Evolutionary conservation across 2,797 vertebrate genomes (phyloP), one percentile per base, ranked within the genome.

Genomic region (Pantherophis alleghaniensis): DNA sequence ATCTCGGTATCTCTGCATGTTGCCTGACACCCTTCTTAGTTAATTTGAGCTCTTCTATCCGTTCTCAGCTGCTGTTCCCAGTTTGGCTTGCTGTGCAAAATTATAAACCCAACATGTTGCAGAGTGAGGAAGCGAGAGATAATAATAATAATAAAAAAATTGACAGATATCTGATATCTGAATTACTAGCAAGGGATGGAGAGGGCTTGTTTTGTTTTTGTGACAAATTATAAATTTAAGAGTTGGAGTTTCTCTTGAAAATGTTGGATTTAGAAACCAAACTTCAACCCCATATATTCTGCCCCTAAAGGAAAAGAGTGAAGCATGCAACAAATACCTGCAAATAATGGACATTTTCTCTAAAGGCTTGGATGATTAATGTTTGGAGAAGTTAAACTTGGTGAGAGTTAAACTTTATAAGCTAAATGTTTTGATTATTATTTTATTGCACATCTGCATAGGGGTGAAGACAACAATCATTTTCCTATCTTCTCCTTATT

Each of bases 11-110:
- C 59, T 91, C 90, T 9, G 2, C 51, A 20, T 89, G 87, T 69
- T 37, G 69, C 74, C 86, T 86, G 92, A 57, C 69, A 89, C 37
- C 87, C 87, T 86, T 91, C 69, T 13, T 59, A 47, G 90, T 57
- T 92, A 89, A 92, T 91, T 91, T 86, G 60, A 89, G 66, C 32
- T 55, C 92, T 86, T 60, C 60, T 42, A 91, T 55, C 90, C 66
- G 14, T 69, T 69, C 87, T 66, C 86, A 94, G 93, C 53, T 86
- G 74, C 57, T 51, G 42, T n/a, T 92, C 60, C 91, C 91, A 87
- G 79, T 92, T 53, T 14, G 20, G 61, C 93, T 92, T 89, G 63
- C 88, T 92, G 63, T 63, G 91, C 83, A 55, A 92, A 86, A 94
- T 91, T 92, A 89, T 51, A 86, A 32, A n/a, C 7, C 32, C 24